Conservation (phyloP, 1,140 invertebrate genomes). For the Dendrolimus punctatus region DNA sequence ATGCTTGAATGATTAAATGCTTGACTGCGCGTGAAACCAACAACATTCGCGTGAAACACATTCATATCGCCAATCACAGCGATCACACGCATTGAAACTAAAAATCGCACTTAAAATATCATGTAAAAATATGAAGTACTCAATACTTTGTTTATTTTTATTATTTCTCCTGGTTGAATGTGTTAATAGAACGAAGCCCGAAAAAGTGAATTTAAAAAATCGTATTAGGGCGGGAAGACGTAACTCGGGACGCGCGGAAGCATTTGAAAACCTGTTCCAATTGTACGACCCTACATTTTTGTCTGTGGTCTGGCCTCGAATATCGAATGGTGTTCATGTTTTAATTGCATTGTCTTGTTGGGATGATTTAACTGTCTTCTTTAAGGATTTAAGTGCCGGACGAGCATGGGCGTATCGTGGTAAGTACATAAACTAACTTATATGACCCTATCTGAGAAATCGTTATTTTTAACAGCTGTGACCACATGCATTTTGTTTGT, state of each 20-base stretch:
- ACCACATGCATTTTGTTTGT: too few species aligned
- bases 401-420: slow-evolving; percentile 61
- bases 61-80: background rate
- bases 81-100: slow-evolving; percentile 8
- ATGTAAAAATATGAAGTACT: slow-evolving; percentile 22
- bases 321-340: slow-evolving; percentile 62
- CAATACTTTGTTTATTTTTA: slow-evolving; percentile 26
- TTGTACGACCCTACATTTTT: slow-evolving; percentile 64
- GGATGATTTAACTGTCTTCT: slow-evolving; percentile 51
- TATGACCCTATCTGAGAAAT: too few species aligned
- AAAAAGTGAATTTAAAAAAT: slow-evolving; percentile 28
- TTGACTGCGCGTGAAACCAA: too few species aligned
- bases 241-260: slow-evolving; percentile 27
- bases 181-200: slow-evolving; percentile 15
- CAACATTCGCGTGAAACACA: background rate
- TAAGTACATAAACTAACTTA: slow-evolving; percentile 28
- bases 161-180: slow-evolving; percentile 25
- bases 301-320: slow-evolving; percentile 64
- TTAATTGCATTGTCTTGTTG: slow-evolving; percentile 44
- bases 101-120: slow-evolving; percentile 6
- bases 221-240: slow-evolving; percentile 20
- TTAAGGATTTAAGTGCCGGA: slow-evolving; percentile 55
- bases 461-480: too few species aligned
- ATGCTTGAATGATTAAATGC: too few species aligned
- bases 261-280: slow-evolving; percentile 56